A percentile compares a stretch with the other conserved stretches of the same genome.
These are phyloP conservation scores for Pteronotus mesoamericanus DNA, from an alignment of 2,797 vertebrate species.

Conservation along the genomic window DNA sequence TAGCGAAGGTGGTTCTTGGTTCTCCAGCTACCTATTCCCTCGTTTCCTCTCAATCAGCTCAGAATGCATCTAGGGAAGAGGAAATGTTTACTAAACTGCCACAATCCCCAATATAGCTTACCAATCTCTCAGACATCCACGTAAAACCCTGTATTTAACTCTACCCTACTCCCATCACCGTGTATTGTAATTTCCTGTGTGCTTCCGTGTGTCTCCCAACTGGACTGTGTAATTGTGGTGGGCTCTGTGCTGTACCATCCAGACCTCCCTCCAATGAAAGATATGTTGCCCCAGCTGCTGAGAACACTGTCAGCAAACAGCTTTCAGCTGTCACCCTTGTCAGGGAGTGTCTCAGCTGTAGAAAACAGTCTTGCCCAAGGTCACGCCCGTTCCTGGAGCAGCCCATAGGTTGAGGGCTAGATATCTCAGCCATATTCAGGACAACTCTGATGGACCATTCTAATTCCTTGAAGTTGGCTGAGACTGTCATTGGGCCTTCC, in stretches of 20 bases:
- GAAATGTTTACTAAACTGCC: not conserved
- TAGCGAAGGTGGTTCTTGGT: not conserved
- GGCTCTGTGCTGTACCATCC: not conserved
- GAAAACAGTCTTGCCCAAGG: not conserved
- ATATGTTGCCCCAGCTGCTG: not conserved
- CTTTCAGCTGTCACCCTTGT: not conserved
- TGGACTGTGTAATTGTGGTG: not conserved
- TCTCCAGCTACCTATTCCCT: not conserved
- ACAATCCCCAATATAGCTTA: not conserved
- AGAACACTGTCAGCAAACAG: not conserved
- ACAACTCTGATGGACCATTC: not conserved
- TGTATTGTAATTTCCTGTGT: not conserved
- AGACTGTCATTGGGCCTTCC: not conserved
- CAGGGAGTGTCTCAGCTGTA: not conserved
- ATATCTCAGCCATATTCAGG: not conserved
- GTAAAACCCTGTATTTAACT: not conserved
- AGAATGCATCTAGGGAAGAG: not conserved
- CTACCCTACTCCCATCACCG: not conserved
- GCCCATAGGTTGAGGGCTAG: not conserved
- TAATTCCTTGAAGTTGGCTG: not conserved
- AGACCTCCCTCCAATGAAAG: not conserved
- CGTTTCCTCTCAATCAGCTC: not conserved
- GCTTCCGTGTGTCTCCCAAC: not conserved
- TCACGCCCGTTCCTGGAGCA: not conserved
- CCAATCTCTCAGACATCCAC: not conserved